Conservation (phyloP, 2,113 vertebrate species). For the cat (Felis catus) region F.catus_Fca126_mat1.0 CM031416.1:127635001-127635500, state of each 20-base stretch:
- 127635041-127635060: neutral
- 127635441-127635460: neutral
- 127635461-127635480: neutral
- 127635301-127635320: neutral
- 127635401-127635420: neutral
- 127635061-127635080: neutral
- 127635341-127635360: neutral
- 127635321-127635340: neutral
- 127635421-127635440: neutral
- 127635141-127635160: neutral
- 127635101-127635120: neutral
- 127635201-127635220: neutral
- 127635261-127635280: neutral
- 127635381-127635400: conserved; percentile 33
- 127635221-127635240: neutral
- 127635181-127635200: conserved; percentile 9
- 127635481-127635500: neutral
- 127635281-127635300: neutral
- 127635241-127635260: conserved; percentile 17
- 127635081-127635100: neutral
- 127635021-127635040: neutral
- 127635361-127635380: neutral
- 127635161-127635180: neutral
- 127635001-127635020: neutral
- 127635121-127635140: neutral